phyloP scores from a whole-genome alignment of 2,888 invertebrate species.

The Drosophila percnosoma region DNA sequence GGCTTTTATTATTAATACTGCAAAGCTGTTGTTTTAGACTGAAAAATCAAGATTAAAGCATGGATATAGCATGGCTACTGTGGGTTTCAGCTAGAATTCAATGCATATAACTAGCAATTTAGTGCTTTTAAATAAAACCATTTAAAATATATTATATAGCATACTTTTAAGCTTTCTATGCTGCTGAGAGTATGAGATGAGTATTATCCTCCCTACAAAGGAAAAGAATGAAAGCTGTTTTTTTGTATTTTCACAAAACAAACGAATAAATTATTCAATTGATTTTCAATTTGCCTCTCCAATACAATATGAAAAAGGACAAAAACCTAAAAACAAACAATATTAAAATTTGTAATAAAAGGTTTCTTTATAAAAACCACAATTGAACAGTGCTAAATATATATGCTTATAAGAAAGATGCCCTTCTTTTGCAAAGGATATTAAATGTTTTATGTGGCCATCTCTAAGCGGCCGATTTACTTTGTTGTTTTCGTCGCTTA shows the following conservation, averaged over 20 bases:
- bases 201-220: not conserved
- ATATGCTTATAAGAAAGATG: not conserved
- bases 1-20: not conserved
- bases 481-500: conserved; percentile 62
- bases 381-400: not conserved
- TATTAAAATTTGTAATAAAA: not conserved
- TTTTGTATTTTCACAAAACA: not conserved
- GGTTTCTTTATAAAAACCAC: not conserved
- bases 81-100: no score
- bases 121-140: not conserved
- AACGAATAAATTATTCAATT: not conserved
- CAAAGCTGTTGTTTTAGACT: not conserved
- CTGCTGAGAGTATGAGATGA: not conserved
- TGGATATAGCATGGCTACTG: not conserved
- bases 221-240: not conserved
- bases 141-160: not conserved
- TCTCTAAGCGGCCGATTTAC: conserved; percentile 43
- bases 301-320: not conserved
- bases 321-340: not conserved
- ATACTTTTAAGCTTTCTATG: not conserved
- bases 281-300: not conserved
- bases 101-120: not conserved
- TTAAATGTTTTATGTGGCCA: conserved; percentile 25
- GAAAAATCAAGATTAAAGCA: not conserved
- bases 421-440: not conserved